A percentile compares a stretch with the other conserved stretches of the same genome.
Conservation (phyloP, 2,113 vertebrate genomes). For the Corythoichthys haematopterus region DNA sequence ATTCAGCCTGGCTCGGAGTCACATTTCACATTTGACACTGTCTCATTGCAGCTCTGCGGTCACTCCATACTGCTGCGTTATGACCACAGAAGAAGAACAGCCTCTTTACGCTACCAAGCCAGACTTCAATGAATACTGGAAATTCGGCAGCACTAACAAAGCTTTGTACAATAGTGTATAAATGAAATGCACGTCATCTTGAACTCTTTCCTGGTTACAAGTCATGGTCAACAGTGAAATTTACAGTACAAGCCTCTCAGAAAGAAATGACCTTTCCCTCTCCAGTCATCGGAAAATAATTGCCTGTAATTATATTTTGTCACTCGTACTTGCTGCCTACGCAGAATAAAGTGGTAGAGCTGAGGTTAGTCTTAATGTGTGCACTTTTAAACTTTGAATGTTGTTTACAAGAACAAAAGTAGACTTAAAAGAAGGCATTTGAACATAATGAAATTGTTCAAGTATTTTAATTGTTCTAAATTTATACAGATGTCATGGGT, state of each 20-base stretch:
- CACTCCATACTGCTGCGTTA: conserved; percentile 18
- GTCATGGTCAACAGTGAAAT: background rate
- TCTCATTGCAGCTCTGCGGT: conserved; percentile 27
- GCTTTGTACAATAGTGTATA: too few relatives aligned
- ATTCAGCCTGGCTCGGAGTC: conserved; percentile 29
- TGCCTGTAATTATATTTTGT: conserved; percentile 43
- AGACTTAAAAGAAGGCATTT: too few relatives aligned
- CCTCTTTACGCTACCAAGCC: background rate
- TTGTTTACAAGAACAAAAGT: too few relatives aligned
- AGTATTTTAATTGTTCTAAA: too few relatives aligned
- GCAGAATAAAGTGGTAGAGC: background rate
- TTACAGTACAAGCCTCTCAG: background rate
- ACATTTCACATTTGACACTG: conserved; percentile 30
- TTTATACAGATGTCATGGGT: too few relatives aligned
- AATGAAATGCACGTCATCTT: too few relatives aligned
- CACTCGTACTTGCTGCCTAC: conserved; percentile 33
- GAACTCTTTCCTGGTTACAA: too few relatives aligned
- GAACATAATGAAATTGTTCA: too few relatives aligned
- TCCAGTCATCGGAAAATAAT: conserved; percentile 46
- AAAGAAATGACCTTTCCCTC: conserved; percentile 27
- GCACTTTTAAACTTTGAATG: background rate
- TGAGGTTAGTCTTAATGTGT: background rate
- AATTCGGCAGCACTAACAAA: too few relatives aligned
- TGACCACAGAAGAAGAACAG: conserved; percentile 15
- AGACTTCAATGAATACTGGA: background rate